A percentile compares a stretch with the other conserved stretches of the same genome.
Conservation (phyloP, 2,113 vertebrate species). For the Pterocles gutturalis region DNA sequence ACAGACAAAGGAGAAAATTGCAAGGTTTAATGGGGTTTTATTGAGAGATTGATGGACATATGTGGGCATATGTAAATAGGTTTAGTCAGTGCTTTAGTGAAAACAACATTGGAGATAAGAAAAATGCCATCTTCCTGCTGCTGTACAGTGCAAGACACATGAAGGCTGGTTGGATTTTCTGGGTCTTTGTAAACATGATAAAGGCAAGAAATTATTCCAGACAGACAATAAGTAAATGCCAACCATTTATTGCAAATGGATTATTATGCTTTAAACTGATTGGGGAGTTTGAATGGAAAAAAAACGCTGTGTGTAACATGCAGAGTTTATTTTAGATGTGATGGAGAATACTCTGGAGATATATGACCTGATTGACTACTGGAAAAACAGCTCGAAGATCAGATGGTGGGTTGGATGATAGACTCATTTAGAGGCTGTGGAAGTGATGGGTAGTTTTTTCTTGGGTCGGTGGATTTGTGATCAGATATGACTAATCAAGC, state of each 20-base stretch:
- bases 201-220: constrained; percentile 52
- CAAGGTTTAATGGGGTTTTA: constrained; percentile 35
- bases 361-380: background rate
- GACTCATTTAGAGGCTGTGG: background rate
- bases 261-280: constrained; percentile 5
- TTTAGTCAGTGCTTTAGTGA: constrained; percentile 42
- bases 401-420: background rate
- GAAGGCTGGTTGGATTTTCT: constrained; percentile 44
- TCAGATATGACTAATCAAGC: background rate
- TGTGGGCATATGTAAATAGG: constrained; percentile 55
- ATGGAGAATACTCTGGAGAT: background rate
- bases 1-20: constrained; percentile 60
- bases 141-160: constrained; percentile 12
- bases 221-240: constrained; percentile 47
- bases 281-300: background rate
- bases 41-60: constrained; percentile 67
- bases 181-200: constrained; percentile 47
- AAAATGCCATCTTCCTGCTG: constrained; percentile 63
- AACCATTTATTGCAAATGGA: background rate
- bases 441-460: background rate
- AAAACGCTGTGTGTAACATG: background rate
- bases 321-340: background rate
- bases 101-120: constrained; percentile 63
- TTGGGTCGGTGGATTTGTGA: background rate
- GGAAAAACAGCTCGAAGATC: background rate